Evolutionary conservation across 2,797 vertebrate species (phyloP).

Genomic region (Parauchenoglanis punctatus): DNA sequence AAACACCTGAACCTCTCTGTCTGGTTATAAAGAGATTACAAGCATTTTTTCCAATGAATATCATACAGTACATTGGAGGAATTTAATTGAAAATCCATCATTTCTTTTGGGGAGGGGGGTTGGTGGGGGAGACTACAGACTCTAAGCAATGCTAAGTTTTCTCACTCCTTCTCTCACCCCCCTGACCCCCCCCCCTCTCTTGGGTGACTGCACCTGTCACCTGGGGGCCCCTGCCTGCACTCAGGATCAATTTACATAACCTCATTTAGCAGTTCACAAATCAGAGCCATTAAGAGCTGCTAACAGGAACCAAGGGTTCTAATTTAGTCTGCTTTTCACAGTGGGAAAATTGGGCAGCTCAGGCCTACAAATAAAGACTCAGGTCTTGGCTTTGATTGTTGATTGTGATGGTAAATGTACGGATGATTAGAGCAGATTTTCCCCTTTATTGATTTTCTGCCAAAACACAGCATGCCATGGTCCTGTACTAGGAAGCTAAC

Average conservation of each 20-base stretch:
- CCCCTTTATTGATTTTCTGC: slow-evolving; percentile 99
- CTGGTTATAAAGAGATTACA: slow-evolving; percentile 36
- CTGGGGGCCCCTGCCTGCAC: slow-evolving; percentile 98
- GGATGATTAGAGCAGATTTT: slow-evolving; percentile 99
- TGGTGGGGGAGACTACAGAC: slow-evolving; percentile 27
- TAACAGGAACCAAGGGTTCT: slow-evolving; percentile 99
- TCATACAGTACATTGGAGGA: slow-evolving; percentile 28
- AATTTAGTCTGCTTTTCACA: slow-evolving; percentile 99
- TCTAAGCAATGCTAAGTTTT: slow-evolving; percentile 54
- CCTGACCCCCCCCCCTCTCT: slow-evolving; percentile 65
- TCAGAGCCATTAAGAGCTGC: slow-evolving; percentile 99
- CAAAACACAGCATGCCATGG: slow-evolving; percentile 98
- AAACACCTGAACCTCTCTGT: slow-evolving; percentile 14
- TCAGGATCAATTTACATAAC: slow-evolving; percentile 99
- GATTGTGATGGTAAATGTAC: slow-evolving; percentile 99
- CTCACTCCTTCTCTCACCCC: slow-evolving; percentile 55
- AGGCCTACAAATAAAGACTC: slow-evolving; percentile 99
- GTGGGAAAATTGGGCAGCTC: slow-evolving; percentile 99
- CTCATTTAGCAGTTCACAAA: slow-evolving; percentile 99
- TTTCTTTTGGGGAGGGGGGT: slow-evolving; percentile 20
- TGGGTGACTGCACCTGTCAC: slow-evolving; percentile 99
- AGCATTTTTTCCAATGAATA: slow-evolving; percentile 48
- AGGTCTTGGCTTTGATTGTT: slow-evolving; percentile 99
- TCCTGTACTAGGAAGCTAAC: slow-evolving; percentile 81
- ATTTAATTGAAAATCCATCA: slow-evolving; percentile 51